Evolutionary conservation across 2,797 vertebrate genomes (phyloP).

Genomic region (Atherinosoma microstoma): DNA sequence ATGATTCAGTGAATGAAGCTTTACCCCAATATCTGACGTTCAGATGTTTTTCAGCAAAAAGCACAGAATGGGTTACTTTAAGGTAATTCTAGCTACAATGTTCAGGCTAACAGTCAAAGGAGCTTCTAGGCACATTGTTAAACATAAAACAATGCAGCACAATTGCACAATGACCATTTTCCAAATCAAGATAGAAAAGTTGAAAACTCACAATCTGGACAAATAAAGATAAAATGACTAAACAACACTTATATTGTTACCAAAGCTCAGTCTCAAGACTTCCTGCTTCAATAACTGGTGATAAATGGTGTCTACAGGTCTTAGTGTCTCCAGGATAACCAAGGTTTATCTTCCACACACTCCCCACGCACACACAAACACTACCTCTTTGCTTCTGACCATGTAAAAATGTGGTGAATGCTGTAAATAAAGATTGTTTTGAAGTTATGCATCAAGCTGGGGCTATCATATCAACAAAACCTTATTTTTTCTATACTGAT

Average conservation of each 20-base stretch:
- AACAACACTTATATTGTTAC: constrained; percentile 16
- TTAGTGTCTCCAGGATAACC: constrained; percentile 52
- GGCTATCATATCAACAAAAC: neutral
- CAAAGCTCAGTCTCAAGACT: constrained; percentile 25
- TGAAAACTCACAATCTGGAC: neutral
- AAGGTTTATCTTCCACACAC: constrained; percentile 11
- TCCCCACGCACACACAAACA: neutral
- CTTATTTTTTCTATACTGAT: neutral
- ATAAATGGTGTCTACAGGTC: constrained; percentile 55
- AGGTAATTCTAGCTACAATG: constrained; percentile 61
- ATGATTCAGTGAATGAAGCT: neutral
- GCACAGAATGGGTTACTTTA: constrained; percentile 43
- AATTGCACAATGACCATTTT: neutral
- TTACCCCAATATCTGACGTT: constrained; percentile 5
- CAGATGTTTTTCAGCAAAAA: constrained; percentile 27
- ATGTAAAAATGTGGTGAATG: constrained; percentile 5
- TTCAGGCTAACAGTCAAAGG: constrained; percentile 66
- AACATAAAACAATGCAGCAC: constrained; percentile 35
- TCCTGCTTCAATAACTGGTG: constrained; percentile 38
- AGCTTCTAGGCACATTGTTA: constrained; percentile 58
- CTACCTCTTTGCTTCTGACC: constrained; percentile 1
- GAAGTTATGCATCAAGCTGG: neutral
- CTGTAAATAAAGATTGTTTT: neutral
- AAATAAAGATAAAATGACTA: constrained; percentile 5
- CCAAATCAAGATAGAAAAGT: neutral